A percentile compares a stretch with the other conserved stretches of the same genome.
phyloP scores from a whole-genome alignment of 64 coral and sea anemone genomes.

The Pocillopora verrucosa region DNA sequence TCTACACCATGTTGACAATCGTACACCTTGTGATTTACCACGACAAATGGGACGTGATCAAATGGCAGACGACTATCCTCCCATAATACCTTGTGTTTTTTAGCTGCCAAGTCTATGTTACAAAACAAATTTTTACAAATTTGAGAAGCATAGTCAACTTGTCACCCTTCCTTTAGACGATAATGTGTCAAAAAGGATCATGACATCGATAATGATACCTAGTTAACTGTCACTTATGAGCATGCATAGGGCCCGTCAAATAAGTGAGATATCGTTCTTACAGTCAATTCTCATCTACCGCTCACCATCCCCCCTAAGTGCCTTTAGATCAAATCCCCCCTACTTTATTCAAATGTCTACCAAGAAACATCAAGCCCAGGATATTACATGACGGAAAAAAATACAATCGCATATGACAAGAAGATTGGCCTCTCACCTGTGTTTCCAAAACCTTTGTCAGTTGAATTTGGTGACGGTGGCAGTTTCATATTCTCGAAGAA shows the following conservation, averaged over 20 bases:
- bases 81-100: conserved; percentile 33
- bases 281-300: too few species aligned
- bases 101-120: not conserved
- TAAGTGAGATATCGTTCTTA: too few species aligned
- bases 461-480: conserved; percentile 23
- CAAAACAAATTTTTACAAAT: not conserved
- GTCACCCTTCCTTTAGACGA: not conserved
- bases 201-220: too few species aligned
- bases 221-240: too few species aligned
- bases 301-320: too few species aligned
- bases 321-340: too few species aligned
- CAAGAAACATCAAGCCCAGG: not conserved
- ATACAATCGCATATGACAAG: not conserved
- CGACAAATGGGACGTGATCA: conserved; percentile 11
- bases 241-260: too few species aligned
- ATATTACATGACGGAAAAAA: not conserved
- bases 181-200: not conserved
- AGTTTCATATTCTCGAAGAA: conserved; percentile 41
- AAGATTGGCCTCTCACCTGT: conserved; percentile 30
- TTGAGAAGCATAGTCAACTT: not conserved
- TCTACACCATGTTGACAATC: conserved; percentile 41
- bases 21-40: conserved; percentile 32
- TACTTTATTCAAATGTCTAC: not conserved
- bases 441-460: conserved; percentile 49
- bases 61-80: not conserved